These are phyloP conservation scores for Narcine bancroftii DNA, from an alignment of 2,113 vertebrate genomes.

Conservation along the genomic window DNA sequence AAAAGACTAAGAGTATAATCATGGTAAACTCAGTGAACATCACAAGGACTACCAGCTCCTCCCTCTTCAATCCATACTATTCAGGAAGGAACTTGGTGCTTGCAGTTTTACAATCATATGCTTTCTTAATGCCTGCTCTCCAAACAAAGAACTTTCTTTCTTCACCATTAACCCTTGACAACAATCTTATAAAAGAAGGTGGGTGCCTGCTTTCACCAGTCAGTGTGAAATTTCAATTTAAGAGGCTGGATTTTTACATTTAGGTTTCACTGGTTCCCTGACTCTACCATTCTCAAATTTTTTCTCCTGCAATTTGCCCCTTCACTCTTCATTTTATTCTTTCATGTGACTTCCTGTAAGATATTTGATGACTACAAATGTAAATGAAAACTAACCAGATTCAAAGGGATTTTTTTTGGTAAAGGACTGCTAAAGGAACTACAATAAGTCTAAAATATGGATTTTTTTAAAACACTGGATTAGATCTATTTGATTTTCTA, in stretches of 20 bases:
- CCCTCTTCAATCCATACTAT: constrained; percentile 42
- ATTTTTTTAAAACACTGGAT: background rate
- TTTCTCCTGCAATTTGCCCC: constrained; percentile 44
- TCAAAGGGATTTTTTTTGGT: background rate
- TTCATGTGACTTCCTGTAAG: constrained; percentile 43
- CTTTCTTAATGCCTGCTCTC: constrained; percentile 20
- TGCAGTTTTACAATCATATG: constrained; percentile 45
- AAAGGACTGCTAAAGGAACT: background rate
- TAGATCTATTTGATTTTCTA: background rate
- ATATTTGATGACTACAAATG: constrained; percentile 49
- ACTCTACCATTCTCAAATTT: constrained; percentile 43
- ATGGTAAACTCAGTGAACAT: constrained; percentile 43
- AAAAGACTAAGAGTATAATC: constrained; percentile 42
- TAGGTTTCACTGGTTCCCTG: constrained; percentile 42
- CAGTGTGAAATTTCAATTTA: constrained; percentile 25
- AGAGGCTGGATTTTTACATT: background rate
- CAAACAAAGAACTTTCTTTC: background rate
- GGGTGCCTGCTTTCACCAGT: background rate
- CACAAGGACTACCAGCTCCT: constrained; percentile 38
- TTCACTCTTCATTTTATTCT: constrained; percentile 41
- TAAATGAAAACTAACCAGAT: constrained; percentile 45
- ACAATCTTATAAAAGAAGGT: background rate
- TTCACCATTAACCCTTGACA: background rate
- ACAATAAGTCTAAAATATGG: background rate
- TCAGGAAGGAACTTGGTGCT: constrained; percentile 43